phyloP scores from a whole-genome alignment of 2,113 vertebrate species.

The Sorex araneus region DNA sequence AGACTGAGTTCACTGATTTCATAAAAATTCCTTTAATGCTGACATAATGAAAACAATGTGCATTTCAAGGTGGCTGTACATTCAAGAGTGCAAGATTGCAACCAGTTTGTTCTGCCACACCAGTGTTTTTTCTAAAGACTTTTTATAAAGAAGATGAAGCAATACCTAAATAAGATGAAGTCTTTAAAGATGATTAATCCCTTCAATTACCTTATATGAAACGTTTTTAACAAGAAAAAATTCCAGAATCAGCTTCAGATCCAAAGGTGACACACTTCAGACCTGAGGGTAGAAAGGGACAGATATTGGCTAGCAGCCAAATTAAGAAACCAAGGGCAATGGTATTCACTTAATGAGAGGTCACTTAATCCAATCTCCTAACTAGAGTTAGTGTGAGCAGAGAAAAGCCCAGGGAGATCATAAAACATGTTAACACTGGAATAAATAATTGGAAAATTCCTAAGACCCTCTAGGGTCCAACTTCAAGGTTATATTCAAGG shows the following conservation, averaged over 20 bases:
- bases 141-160: conserved; percentile 54
- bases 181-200: conserved; percentile 58
- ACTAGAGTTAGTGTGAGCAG: conserved; percentile 58
- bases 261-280: conserved; percentile 58
- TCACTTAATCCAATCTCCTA: conserved; percentile 71
- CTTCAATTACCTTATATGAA: conserved; percentile 76
- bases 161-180: conserved; percentile 60
- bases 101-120: conserved; percentile 4
- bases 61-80: conserved; percentile 19
- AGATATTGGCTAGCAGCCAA: conserved; percentile 62
- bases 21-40: conserved; percentile 54
- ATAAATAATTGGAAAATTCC: conserved; percentile 79
- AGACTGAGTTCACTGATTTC: conserved; percentile 28
- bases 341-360: conserved; percentile 71
- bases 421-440: conserved; percentile 72
- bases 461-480: conserved; percentile 65
- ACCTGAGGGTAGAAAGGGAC: conserved; percentile 59
- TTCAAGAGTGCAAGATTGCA: conserved; percentile 21
- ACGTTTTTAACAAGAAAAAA: conserved; percentile 69
- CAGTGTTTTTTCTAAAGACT: background rate
- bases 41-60: background rate
- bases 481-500: conserved; percentile 79
- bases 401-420: conserved; percentile 71
- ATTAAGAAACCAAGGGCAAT: conserved; percentile 69
- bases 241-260: conserved; percentile 69